A percentile compares a stretch with the other conserved stretches of the same genome.
phyloP scores from a whole-genome alignment of 2,113 vertebrate species.

The Lepidothrix coronata region DNA sequence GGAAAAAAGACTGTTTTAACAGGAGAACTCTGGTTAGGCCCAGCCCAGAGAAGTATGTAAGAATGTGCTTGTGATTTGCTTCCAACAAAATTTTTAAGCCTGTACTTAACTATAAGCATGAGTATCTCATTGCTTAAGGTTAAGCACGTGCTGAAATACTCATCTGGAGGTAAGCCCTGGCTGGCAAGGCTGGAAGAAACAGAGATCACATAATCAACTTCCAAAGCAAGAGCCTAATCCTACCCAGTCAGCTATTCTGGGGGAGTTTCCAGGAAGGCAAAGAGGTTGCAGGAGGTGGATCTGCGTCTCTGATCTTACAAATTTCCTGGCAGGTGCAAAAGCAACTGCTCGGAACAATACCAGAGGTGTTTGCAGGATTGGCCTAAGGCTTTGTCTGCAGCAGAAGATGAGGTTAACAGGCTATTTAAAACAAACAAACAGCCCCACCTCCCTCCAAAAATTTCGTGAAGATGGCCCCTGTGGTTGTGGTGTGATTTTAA shows the following conservation, averaged over 20 bases:
- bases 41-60: constrained; percentile 49
- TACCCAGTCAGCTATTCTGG: constrained; percentile 43
- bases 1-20: not conserved
- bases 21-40: constrained; percentile 23
- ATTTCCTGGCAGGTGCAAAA: constrained; percentile 62
- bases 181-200: constrained; percentile 57
- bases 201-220: constrained; percentile 44
- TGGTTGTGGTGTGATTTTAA: not conserved
- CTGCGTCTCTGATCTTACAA: constrained; percentile 45
- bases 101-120: constrained; percentile 27
- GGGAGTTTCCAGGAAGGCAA: constrained; percentile 55
- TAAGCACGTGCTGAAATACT: constrained; percentile 61
- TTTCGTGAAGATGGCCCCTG: not conserved
- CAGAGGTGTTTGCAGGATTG: constrained; percentile 53
- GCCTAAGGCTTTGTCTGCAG: constrained; percentile 49
- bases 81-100: constrained; percentile 56
- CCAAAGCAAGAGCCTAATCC: constrained; percentile 48
- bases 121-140: constrained; percentile 48
- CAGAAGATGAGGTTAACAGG: constrained; percentile 41
- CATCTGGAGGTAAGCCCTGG: constrained; percentile 58
- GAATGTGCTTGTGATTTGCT: constrained; percentile 63
- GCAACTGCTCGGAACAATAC: constrained; percentile 35
- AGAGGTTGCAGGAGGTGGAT: constrained; percentile 57
- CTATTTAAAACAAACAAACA: constrained; percentile 41
- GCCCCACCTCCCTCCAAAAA: constrained; percentile 6